These are phyloP conservation scores for Polylopha cassiicola DNA, from an alignment of 2,888 invertebrate genomes.

Conservation along the genomic window DNA sequence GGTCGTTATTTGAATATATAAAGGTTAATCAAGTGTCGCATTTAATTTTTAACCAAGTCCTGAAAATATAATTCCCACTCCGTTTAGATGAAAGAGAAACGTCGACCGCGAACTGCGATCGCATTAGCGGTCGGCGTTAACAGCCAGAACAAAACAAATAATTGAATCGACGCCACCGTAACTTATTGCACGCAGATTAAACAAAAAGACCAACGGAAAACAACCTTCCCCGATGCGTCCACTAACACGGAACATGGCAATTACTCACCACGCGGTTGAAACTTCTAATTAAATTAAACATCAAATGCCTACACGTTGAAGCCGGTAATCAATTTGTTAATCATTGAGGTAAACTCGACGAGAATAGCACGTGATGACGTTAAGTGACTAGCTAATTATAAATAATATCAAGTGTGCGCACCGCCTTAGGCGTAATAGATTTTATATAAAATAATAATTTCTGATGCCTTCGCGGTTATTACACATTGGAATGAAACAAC, in stretches of 20 bases:
- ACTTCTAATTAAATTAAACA: constrained; percentile 22
- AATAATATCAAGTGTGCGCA: constrained; percentile 13
- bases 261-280: constrained; percentile 21
- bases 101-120: constrained; percentile 23
- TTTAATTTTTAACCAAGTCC: too few relatives aligned
- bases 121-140: constrained; percentile 32
- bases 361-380: constrained; percentile 21
- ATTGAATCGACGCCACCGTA: constrained; percentile 31
- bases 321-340: constrained; percentile 22
- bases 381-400: constrained; percentile 22
- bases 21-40: too few relatives aligned
- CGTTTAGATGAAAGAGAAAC: constrained; percentile 27
- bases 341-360: constrained; percentile 21
- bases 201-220: constrained; percentile 21
- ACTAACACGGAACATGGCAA: constrained; percentile 22
- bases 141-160: constrained; percentile 41
- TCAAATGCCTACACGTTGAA: constrained; percentile 15
- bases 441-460: too few relatives aligned
- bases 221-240: constrained; percentile 15
- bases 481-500: too few relatives aligned
- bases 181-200: constrained; percentile 36
- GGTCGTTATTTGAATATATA: too few relatives aligned
- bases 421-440: constrained; percentile 16
- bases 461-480: too few relatives aligned
- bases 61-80: too few relatives aligned